Percentiles rank a stretch among this genome's conserved stretches.
phyloP scores from a whole-genome alignment of 2,113 vertebrate species.

The Fukomys damarensis region DNA sequence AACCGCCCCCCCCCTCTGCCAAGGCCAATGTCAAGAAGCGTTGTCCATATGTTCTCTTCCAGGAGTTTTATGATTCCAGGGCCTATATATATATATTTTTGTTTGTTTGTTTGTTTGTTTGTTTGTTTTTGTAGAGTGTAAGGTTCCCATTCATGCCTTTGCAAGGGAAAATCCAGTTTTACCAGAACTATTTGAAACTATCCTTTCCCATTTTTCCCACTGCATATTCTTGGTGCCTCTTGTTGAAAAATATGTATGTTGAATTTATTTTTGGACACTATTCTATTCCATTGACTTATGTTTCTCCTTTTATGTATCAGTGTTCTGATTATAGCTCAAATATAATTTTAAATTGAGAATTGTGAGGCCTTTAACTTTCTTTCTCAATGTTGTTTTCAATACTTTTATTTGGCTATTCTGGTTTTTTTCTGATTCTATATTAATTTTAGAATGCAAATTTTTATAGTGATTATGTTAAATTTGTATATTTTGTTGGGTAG shows the following conservation, averaged over 20 bases:
- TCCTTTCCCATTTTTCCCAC: neutral
- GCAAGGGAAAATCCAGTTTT: neutral
- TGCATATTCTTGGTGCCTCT: neutral
- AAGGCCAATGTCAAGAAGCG: neutral
- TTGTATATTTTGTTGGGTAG: no score
- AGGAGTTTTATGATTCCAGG: neutral
- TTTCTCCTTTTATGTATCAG: neutral
- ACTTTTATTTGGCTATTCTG: neutral
- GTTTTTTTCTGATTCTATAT: neutral
- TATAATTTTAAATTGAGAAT: neutral
- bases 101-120: no score
- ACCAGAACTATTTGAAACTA: neutral
- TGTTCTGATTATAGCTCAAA: neutral
- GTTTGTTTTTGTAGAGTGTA: neutral
- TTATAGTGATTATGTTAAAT: neutral
- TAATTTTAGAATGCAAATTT: neutral
- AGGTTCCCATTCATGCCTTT: neutral
- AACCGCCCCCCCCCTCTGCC: neutral
- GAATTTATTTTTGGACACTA: neutral
- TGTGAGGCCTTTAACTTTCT: neutral
- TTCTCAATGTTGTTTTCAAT: neutral
- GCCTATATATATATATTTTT: neutral
- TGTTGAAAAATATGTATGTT: neutral
- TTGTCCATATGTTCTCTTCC: neutral
- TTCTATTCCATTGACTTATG: neutral